These are phyloP conservation scores for Cheilinus undulatus DNA, from an alignment of 2,113 vertebrate genomes.

Conservation along the genomic window DNA sequence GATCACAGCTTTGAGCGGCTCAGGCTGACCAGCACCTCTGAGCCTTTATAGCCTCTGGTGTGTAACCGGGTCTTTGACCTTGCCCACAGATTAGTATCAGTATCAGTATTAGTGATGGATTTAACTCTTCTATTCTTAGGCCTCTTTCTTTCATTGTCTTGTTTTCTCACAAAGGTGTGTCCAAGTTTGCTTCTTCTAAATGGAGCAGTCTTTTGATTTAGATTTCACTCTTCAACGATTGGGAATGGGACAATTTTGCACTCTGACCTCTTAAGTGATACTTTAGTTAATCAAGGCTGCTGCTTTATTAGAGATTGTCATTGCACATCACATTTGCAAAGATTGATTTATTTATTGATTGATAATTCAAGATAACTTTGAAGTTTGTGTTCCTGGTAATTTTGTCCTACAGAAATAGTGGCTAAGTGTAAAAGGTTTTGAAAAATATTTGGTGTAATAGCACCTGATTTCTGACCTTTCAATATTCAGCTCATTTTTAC, in stretches of 20 bases:
- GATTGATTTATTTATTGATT: background rate
- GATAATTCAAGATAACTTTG: background rate
- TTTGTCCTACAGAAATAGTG: slow-evolving; percentile 1
- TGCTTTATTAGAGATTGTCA: background rate
- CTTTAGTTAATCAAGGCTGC: background rate
- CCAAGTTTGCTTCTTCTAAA: slow-evolving; percentile 44
- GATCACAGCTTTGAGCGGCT: slow-evolving; percentile 75
- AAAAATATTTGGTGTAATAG: slow-evolving; percentile 8
- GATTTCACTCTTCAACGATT: slow-evolving; percentile 12
- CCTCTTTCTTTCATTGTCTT: slow-evolving; percentile 58
- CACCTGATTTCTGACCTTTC: background rate
- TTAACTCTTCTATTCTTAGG: slow-evolving; percentile 55
- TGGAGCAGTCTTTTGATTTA: slow-evolving; percentile 12
- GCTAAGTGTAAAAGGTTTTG: background rate
- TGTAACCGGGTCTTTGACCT: slow-evolving; percentile 84
- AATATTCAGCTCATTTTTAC: background rate
- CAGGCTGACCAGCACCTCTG: slow-evolving; percentile 72
- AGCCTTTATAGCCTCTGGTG: slow-evolving; percentile 75
- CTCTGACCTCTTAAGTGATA: background rate
- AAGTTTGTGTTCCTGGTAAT: slow-evolving; percentile 4
- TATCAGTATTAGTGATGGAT: slow-evolving; percentile 77
- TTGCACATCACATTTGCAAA: background rate
- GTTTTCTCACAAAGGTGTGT: slow-evolving; percentile 49
- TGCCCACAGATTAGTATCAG: slow-evolving; percentile 84
- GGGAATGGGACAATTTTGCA: background rate